A percentile compares a stretch with the other conserved stretches of the same genome.
Conservation (phyloP, 2,113 vertebrate genomes). For the Limnothrissa miodon region DNA sequence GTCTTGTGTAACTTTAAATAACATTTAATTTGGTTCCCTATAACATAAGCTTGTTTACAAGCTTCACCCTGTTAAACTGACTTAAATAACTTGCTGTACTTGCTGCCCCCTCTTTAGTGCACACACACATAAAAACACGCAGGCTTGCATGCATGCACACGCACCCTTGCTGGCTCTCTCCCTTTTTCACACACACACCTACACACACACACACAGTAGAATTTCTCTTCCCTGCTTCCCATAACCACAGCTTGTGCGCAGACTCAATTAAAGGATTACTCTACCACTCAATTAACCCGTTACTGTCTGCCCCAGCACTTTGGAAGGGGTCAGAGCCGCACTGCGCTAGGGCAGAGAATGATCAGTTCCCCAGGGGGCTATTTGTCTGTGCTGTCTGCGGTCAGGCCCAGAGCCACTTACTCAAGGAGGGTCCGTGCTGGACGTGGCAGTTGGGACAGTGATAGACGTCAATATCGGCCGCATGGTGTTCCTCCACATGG, state of each 20-base stretch:
- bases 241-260: constrained; percentile 19
- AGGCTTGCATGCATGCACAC: neutral
- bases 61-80: neutral
- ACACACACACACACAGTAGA: neutral
- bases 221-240: neutral
- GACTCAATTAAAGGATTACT: constrained; percentile 36
- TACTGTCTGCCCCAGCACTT: constrained; percentile 20
- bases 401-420: constrained; percentile 74
- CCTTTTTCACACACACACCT: neutral
- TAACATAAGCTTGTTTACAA: neutral
- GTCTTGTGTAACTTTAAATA: neutral
- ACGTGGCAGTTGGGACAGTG: constrained; percentile 96
- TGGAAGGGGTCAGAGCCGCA: neutral
- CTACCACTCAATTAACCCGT: constrained; percentile 38
- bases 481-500: constrained; percentile 95
- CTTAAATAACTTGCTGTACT: neutral
- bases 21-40: neutral
- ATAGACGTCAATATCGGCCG: constrained; percentile 96
- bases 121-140: neutral
- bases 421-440: constrained; percentile 87
- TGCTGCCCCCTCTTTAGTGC: neutral
- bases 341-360: neutral
- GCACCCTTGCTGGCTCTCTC: too few relatives aligned
- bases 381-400: neutral
- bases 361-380: constrained; percentile 21